Evolutionary conservation across 2,888 invertebrate genomes (phyloP).

Genomic region (Aphidius colemani): DNA sequence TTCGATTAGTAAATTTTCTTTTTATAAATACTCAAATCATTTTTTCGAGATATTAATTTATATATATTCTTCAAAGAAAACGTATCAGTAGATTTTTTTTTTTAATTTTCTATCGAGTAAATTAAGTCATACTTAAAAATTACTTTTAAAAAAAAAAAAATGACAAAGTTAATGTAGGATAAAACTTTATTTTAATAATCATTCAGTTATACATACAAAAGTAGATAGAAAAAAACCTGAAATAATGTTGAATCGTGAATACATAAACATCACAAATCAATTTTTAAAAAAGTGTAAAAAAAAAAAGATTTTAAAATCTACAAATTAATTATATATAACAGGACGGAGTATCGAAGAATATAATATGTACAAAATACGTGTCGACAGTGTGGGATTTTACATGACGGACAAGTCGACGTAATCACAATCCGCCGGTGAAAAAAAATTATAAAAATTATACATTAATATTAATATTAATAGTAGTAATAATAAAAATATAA

Average conservation of each 20-base stretch:
- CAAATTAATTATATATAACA: slow-evolving; percentile 3
- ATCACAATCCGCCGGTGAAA: slow-evolving; percentile 36
- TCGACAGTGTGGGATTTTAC: slow-evolving; percentile 29
- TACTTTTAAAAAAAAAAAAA: background rate
- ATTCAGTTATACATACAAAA: slow-evolving; percentile 10
- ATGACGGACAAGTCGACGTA: slow-evolving; percentile 32
- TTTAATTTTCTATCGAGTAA: too few species aligned
- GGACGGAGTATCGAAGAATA: slow-evolving; percentile 9
- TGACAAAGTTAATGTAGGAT: background rate
- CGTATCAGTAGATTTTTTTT: too few species aligned
- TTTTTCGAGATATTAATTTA: too few species aligned
- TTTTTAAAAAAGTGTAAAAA: slow-evolving; percentile 5
- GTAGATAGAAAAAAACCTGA: background rate
- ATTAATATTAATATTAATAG: too few species aligned
- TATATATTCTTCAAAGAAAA: too few species aligned
- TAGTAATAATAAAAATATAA: too few species aligned
- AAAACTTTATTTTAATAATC: background rate
- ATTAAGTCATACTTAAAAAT: too few species aligned
- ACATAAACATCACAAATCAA: slow-evolving; percentile 7
- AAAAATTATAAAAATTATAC: slow-evolving; percentile 2
- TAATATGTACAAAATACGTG: slow-evolving; percentile 19
- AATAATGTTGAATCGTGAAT: background rate
- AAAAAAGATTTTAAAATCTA: background rate
- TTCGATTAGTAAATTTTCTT: too few species aligned
- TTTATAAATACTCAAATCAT: too few species aligned